Evolutionary conservation across 2,113 vertebrate species (phyloP).

Genomic region (Vimba vimba): DNA sequence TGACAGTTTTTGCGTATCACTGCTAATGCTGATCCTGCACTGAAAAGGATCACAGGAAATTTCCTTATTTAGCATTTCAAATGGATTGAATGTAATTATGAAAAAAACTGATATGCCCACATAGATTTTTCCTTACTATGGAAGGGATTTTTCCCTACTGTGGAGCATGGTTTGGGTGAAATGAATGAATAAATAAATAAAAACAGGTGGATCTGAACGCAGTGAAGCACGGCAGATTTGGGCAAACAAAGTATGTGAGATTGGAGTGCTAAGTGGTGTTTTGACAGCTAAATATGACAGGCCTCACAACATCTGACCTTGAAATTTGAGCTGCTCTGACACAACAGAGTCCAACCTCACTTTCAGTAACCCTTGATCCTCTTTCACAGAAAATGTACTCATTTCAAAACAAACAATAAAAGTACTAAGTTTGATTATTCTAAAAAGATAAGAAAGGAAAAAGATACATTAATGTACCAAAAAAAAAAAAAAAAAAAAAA

Average conservation of each 20-base stretch:
- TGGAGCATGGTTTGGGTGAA: slow-evolving; percentile 13
- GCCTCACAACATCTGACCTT: slow-evolving; percentile 52
- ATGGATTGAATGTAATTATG: not conserved
- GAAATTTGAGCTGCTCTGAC: slow-evolving; percentile 24
- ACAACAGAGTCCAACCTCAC: not conserved
- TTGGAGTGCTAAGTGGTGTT: slow-evolving; percentile 31
- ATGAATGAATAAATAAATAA: slow-evolving; percentile 1
- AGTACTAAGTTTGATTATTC: not conserved
- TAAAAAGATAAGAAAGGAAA: not conserved
- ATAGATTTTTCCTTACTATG: slow-evolving; percentile 27
- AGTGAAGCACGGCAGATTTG: slow-evolving; percentile 40
- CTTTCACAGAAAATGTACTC: not conserved
- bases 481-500: not conserved
- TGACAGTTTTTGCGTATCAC: slow-evolving; percentile 9
- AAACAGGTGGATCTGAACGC: slow-evolving; percentile 8
- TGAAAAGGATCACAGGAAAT: not conserved
- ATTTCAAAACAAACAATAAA: not conserved
- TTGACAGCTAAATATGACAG: slow-evolving; percentile 41
- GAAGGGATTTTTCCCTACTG: slow-evolving; percentile 14
- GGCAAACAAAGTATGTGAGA: slow-evolving; percentile 42
- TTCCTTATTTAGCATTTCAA: slow-evolving; percentile 7
- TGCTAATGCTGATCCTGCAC: slow-evolving; percentile 4
- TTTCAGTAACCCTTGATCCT: not conserved
- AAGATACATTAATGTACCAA: not conserved
- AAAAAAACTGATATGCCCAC: not conserved